Percentiles rank a stretch among this genome's conserved stretches.
These are phyloP conservation scores for Thalassoma bifasciatum DNA, from an alignment of 2,113 vertebrate genomes.

Conservation along the genomic window DNA sequence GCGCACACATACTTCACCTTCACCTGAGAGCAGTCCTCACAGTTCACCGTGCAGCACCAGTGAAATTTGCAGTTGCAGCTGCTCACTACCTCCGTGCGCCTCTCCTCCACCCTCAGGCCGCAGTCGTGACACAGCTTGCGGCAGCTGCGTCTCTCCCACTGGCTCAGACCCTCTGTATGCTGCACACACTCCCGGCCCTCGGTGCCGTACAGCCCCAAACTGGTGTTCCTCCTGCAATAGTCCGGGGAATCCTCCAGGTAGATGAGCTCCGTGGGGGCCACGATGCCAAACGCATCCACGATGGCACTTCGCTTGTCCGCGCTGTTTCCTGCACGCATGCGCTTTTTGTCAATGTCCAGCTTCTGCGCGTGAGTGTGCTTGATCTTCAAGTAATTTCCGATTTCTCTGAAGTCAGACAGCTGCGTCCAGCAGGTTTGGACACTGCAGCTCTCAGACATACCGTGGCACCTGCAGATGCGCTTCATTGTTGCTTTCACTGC, in stretches of 20 bases:
- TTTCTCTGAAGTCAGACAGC: constrained; percentile 90
- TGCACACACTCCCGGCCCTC: constrained; percentile 94
- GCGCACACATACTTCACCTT: constrained; percentile 89
- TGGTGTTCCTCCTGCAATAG: constrained; percentile 91
- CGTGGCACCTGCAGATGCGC: constrained; percentile 94
- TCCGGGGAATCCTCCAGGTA: constrained; percentile 97
- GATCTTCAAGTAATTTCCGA: constrained; percentile 91
- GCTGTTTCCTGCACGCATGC: constrained; percentile 88
- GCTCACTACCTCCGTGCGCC: constrained; percentile 83
- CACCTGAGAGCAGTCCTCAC: constrained; percentile 89
- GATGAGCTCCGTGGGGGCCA: constrained; percentile 86
- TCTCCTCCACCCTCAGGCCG: constrained; percentile 89
- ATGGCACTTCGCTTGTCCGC: constrained; percentile 88
- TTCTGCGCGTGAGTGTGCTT: constrained; percentile 92
- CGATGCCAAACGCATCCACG: constrained; percentile 82
- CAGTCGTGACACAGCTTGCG: constrained; percentile 92
- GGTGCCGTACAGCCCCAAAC: constrained; percentile 91
- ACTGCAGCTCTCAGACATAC: constrained; percentile 97
- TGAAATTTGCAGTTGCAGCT: constrained; percentile 98
- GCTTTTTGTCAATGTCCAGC: constrained; percentile 90
- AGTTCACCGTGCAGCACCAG: constrained; percentile 96
- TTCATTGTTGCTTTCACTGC: constrained; percentile 93
- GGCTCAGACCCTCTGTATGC: constrained; percentile 81
- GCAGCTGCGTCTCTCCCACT: constrained; percentile 90
- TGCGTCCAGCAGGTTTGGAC: constrained; percentile 97